Evolutionary conservation across 2,888 invertebrate species (phyloP).

Genomic region (Trachelus iudaicus): DNA sequence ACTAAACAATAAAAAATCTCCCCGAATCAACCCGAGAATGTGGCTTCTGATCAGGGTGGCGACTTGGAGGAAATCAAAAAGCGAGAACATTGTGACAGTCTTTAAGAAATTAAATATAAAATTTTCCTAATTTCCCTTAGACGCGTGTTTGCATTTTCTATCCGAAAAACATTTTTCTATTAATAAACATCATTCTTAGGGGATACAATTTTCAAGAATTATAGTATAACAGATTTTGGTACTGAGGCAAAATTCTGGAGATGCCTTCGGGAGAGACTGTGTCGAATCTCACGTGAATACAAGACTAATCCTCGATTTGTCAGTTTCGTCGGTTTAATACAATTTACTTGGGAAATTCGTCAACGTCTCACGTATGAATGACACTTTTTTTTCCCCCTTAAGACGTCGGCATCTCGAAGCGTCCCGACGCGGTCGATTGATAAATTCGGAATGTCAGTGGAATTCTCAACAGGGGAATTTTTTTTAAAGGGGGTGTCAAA

Average conservation of each 20-base stretch:
- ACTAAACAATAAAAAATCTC: too few relatives aligned
- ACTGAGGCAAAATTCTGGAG: not conserved
- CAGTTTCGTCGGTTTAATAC: slow-evolving; percentile 36
- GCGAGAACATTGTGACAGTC: too few relatives aligned
- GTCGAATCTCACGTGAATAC: slow-evolving; percentile 21
- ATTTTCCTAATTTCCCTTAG: too few relatives aligned
- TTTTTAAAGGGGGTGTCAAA: not conserved
- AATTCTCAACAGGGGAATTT: not conserved
- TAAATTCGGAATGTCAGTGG: slow-evolving; percentile 32
- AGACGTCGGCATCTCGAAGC: not conserved
- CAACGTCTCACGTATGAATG: slow-evolving; percentile 34
- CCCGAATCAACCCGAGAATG: too few relatives aligned
- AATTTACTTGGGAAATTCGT: slow-evolving; percentile 33
- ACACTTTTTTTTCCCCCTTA: slow-evolving; percentile 22
- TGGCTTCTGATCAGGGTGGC: too few relatives aligned
- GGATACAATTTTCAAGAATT: not conserved
- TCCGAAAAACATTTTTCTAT: not conserved
- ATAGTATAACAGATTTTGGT: not conserved
- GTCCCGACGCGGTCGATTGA: slow-evolving; percentile 30
- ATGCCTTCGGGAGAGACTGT: not conserved
- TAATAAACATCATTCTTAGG: not conserved
- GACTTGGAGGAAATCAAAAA: too few relatives aligned
- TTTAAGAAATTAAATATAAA: too few relatives aligned
- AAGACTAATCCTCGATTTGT: slow-evolving; percentile 52
- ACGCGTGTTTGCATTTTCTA: too few relatives aligned